These are phyloP conservation scores for Megalopta genalis DNA, from an alignment of 1,140 invertebrate genomes.

Conservation along the genomic window DNA sequence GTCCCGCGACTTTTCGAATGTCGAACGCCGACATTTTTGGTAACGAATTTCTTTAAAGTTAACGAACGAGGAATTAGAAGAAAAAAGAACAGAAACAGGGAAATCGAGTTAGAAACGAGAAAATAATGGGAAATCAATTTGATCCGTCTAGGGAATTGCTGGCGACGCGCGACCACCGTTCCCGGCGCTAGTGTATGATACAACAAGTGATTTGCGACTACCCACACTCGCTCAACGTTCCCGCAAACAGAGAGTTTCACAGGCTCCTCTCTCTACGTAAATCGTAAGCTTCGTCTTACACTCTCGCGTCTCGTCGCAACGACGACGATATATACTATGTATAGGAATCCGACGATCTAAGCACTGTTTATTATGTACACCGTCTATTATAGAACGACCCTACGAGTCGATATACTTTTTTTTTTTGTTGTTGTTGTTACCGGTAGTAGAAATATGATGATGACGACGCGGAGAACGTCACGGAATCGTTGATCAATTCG, in stretches of 20 bases:
- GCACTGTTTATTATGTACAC: constrained; percentile 35
- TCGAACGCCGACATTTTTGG: too few relatives aligned
- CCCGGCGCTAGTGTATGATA: constrained; percentile 51
- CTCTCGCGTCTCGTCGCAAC: constrained; percentile 4
- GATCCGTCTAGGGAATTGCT: too few relatives aligned
- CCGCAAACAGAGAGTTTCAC: constrained; percentile 46
- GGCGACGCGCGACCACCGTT: constrained; percentile 27
- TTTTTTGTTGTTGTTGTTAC: too few relatives aligned
- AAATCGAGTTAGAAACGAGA: too few relatives aligned
- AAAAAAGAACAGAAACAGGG: too few relatives aligned
- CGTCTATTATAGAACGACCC: background rate
- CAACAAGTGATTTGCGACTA: constrained; percentile 53
- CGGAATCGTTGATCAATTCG: background rate
- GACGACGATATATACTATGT: constrained; percentile 37
- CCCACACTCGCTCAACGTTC: constrained; percentile 39
- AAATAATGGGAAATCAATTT: too few relatives aligned
- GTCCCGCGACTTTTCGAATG: too few relatives aligned
- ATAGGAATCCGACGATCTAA: constrained; percentile 34
- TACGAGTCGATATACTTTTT: too few relatives aligned
- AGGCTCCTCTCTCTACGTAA: constrained; percentile 42
- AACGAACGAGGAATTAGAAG: too few relatives aligned
- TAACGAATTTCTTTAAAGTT: too few relatives aligned
- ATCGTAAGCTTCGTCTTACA: constrained; percentile 34
- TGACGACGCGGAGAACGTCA: constrained; percentile 5
- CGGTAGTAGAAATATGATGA: background rate